Percentiles rank a stretch among this genome's conserved stretches.
Evolutionary conservation across 2,797 vertebrate species (phyloP).

Genomic region (Podarcis siculus): DNA sequence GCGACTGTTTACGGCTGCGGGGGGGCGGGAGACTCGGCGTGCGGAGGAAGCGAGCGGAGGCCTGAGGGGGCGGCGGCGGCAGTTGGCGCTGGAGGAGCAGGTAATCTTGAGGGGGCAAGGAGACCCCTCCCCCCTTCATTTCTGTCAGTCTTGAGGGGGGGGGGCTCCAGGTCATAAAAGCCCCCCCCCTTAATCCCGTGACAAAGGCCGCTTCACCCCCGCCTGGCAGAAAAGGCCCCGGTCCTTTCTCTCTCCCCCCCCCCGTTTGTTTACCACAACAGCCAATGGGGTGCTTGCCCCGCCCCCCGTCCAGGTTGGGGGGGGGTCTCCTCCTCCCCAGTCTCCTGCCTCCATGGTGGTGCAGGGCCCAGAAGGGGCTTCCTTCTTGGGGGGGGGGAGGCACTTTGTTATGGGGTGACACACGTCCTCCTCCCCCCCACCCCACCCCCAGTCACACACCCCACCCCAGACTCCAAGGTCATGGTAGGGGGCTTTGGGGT

Average conservation of each 20-base stretch:
- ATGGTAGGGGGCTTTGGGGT: neutral
- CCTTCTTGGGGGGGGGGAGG: neutral
- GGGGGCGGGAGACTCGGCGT: neutral
- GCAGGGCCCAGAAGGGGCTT: neutral
- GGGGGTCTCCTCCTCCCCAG: neutral
- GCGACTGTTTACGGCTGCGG: conserved; percentile 57
- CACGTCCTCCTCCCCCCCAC: no score
- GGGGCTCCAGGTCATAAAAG: neutral
- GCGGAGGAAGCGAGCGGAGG: neutral
- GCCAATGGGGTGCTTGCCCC: no score
- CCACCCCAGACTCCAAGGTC: neutral
- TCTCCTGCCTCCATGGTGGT: neutral
- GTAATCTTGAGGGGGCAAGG: neutral
- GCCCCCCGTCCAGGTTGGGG: neutral
- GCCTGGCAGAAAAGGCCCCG: neutral
- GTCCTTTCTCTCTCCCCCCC: neutral
- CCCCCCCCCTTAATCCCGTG: neutral
- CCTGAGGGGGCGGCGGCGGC: neutral
- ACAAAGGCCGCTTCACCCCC: neutral
- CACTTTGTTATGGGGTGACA: neutral
- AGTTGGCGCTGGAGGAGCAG: neutral
- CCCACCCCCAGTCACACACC: neutral
- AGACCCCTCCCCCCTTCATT: neutral
- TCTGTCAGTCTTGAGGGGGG: neutral
- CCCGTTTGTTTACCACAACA: neutral